phyloP scores from a whole-genome alignment of 2,113 vertebrate genomes.

The Lota lota region DNA sequence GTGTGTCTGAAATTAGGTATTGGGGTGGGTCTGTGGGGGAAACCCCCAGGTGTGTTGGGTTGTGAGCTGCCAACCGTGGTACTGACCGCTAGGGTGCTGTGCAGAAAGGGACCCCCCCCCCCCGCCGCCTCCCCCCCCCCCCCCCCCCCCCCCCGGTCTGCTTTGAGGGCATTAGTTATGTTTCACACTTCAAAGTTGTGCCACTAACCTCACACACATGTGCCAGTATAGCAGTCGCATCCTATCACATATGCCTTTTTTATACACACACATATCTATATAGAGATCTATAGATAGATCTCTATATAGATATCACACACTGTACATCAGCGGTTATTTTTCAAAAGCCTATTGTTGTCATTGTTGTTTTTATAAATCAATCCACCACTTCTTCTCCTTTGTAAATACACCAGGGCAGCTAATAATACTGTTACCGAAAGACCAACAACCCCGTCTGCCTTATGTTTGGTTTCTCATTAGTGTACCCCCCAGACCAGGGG shows the following conservation, averaged over 20 bases:
- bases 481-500: conserved; percentile 23
- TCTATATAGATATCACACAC: no score
- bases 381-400: conserved; percentile 4
- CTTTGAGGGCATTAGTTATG: conserved; percentile 11
- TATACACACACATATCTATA: no score
- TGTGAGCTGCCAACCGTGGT: no score
- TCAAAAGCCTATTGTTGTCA: conserved; percentile 25
- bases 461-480: conserved; percentile 40
- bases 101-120: conserved; percentile 31
- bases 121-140: conserved; percentile 28
- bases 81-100: no score
- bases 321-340: conserved; percentile 34
- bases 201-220: conserved; percentile 55
- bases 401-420: conserved; percentile 57
- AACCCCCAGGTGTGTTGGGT: no score
- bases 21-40: no score
- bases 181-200: conserved; percentile 25
- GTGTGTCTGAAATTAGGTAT: conserved; percentile 33
- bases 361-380: no score
- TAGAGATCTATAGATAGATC: no score
- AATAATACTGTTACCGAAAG: conserved; percentile 2
- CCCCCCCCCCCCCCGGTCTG: conserved; percentile 22
- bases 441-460: conserved; percentile 60
- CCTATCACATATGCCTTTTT: conserved; percentile 52
- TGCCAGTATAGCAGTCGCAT: conserved; percentile 60